Conservation (phyloP, 2,888 invertebrate genomes). For the Meiosimyza platycephala region DNA sequence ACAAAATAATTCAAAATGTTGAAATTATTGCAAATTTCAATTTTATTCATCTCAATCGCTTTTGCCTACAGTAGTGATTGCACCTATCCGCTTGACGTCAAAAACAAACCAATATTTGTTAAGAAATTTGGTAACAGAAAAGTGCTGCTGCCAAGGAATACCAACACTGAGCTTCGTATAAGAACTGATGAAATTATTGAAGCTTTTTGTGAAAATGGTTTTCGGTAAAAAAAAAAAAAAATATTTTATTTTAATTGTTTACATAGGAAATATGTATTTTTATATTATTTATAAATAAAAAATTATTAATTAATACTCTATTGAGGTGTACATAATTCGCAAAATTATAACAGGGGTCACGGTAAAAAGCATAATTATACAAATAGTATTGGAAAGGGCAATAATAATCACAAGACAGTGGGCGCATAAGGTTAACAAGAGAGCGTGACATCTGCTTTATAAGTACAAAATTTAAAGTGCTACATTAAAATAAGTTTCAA, state of each 20-base stretch:
- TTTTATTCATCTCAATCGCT: not conserved
- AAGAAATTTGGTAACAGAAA: conserved; percentile 7
- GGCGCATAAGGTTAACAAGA: too few species aligned
- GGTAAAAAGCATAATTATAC: too few species aligned
- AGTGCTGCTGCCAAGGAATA: not conserved
- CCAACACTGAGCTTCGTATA: not conserved
- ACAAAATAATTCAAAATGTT: not conserved
- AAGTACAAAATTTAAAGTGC: too few species aligned
- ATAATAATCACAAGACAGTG: too few species aligned
- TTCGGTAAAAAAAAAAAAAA: not conserved
- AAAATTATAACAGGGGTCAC: too few species aligned
- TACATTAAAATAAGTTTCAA: too few species aligned
- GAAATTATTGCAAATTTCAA: not conserved
- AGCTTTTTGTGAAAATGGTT: conserved; percentile 16
- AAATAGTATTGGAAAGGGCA: too few species aligned
- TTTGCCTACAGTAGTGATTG: not conserved
- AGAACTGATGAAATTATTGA: not conserved
- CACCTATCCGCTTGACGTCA: not conserved
- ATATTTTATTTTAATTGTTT: conserved; percentile 31
- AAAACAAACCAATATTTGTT: not conserved
- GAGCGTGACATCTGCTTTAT: too few species aligned
- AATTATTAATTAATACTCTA: too few species aligned
- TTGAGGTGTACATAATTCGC: too few species aligned
- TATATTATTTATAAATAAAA: too few species aligned
- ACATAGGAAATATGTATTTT: conserved; percentile 34